Base-by-base conservation (phyloP, 2,888 invertebrate species). In the Fragum whitleyi region DNA sequence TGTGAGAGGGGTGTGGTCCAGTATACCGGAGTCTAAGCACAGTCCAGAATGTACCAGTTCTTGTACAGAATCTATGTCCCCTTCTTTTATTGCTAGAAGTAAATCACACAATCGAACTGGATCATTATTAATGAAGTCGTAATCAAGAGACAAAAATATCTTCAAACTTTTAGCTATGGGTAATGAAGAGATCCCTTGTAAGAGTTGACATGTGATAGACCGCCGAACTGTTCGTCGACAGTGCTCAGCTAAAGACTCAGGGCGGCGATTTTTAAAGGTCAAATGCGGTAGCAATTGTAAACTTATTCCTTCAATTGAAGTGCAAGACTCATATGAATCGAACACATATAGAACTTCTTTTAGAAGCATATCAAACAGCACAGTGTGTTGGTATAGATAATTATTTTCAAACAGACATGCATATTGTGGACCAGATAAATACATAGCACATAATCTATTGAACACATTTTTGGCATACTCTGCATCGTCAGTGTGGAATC, bases 141-240 rank as follows among this genome's bases (percentile, higher is more conserved):
- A 72, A 32, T 77, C 47, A 23, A 72, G 65, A 36, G 79, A 57
- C 2, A 79, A 32, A 36, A 75, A 79, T 3, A 57, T 42, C 47
- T 84, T 88, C 21, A 83, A 32, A n/a, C 53, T 42, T 14, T 53
- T 65, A 16, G 76, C 73, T 28, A 86, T 57, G 0, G 84, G 83
- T 28, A 88, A 69, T 5, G 23, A 23, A 9, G 79, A 57, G 29
- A 86, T 77, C 68, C 77, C 79, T 9, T 57, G 53, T 21, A 83
- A n/a, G 14, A 83, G 53, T 11, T 74, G 68, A 7, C 62, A 39
- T 1, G 65, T 72, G 2, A 87, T 68, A 21, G 32, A 23, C 14
- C 32, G 53, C 57, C 87, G 69, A 2, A 83, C 74, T 19, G 51
- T 62, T 19, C 68, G 61, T 21, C 77, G 68, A 28, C 81, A 74